phyloP scores from a whole-genome alignment of 2,797 vertebrate species.

The Acomys russatus region DNA sequence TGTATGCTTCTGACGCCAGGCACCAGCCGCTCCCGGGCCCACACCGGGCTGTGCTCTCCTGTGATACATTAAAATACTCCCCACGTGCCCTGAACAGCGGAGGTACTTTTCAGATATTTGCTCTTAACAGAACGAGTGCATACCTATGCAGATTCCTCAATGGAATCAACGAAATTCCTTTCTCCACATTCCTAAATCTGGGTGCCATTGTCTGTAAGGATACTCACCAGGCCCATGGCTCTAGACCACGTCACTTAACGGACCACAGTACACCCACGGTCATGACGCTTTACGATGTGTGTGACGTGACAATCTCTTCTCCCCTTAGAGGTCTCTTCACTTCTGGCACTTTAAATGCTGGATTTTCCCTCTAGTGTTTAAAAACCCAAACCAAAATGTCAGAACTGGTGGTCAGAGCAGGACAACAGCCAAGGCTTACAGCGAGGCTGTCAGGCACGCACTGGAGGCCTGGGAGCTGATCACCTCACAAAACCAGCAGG shows the following conservation, averaged over 20 bases:
- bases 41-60: conserved; percentile 87
- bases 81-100: conserved; percentile 89
- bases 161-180: conserved; percentile 97
- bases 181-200: conserved; percentile 92
- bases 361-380: conserved; percentile 86
- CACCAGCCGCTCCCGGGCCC: conserved; percentile 89
- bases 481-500: conserved; percentile 73
- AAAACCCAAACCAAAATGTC: conserved; percentile 83
- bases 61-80: conserved; percentile 88
- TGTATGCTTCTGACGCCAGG: conserved; percentile 91
- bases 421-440: conserved; percentile 77
- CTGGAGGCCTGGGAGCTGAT: conserved; percentile 78
- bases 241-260: conserved; percentile 83
- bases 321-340: conserved; percentile 82
- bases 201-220: conserved; percentile 85
- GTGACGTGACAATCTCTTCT: conserved; percentile 73
- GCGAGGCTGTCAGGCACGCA: conserved; percentile 77
- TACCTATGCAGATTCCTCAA: conserved; percentile 95
- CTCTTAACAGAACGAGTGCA: conserved; percentile 94
- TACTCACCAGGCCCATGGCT: conserved; percentile 86
- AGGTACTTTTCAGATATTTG: conserved; percentile 93
- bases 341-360: conserved; percentile 88
- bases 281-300: conserved; percentile 72
- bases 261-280: conserved; percentile 62
- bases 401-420: conserved; percentile 85